Evolutionary conservation across 2,113 vertebrate genomes (phyloP).

Genomic region (Hemicordylus capensis): DNA sequence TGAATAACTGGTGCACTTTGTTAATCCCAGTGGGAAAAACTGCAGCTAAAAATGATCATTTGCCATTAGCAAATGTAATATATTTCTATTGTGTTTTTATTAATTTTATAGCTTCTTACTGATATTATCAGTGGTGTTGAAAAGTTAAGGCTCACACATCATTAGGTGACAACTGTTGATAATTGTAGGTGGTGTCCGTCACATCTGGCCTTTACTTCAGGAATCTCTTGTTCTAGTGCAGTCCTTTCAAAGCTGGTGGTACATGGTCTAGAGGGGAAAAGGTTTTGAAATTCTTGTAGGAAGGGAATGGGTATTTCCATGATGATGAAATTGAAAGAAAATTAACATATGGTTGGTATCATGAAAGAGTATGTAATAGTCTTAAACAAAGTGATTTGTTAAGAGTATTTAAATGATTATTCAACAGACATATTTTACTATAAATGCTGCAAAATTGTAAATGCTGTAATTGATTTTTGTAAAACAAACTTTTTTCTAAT

Average conservation of each 20-base stretch:
- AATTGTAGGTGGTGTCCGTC: conserved; percentile 71
- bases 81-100: conserved; percentile 70
- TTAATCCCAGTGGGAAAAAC: conserved; percentile 75
- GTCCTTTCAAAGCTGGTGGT: background rate
- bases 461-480: conserved; percentile 40
- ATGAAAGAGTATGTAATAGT: conserved; percentile 29
- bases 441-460: conserved; percentile 56
- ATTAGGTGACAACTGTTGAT: conserved; percentile 67
- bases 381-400: conserved; percentile 51
- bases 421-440: conserved; percentile 62
- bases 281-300: background rate
- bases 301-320: background rate
- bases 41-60: conserved; percentile 75
- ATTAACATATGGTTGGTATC: conserved; percentile 60
- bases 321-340: conserved; percentile 18
- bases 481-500: background rate
- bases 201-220: conserved; percentile 39
- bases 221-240: background rate
- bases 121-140: conserved; percentile 65
- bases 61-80: conserved; percentile 75
- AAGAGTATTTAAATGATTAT: conserved; percentile 67
- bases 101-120: conserved; percentile 77
- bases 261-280: background rate
- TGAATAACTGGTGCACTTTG: conserved; percentile 83
- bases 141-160: conserved; percentile 45